Base-by-base conservation (phyloP, 2,797 vertebrate genomes). In the Furcifer pardalis region DNA sequence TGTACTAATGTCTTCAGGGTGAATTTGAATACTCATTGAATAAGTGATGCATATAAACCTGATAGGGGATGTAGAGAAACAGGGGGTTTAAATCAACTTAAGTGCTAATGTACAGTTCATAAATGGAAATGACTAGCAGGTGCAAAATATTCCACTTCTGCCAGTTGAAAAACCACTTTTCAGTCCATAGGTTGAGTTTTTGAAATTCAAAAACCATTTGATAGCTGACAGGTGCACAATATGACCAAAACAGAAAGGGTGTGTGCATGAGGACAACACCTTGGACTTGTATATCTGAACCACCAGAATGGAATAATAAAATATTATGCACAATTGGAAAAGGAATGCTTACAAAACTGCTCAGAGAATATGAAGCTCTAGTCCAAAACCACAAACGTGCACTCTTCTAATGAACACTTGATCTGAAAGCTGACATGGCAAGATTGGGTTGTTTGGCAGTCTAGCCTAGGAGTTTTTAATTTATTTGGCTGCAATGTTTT, bases 71-170 rank as follows among this genome's bases (percentile, higher is more conserved):
- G 19, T 66, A 35, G 84, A 21, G 59, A 65, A 35, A 65, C 62
- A 75, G 71, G 8, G 9, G 62, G 56, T 66, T 74, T 27, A 35
- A 80, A 85, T 85, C 77, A 85, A 56, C 35, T 15, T 17, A 68
- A 85, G 19, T 80, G 60, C 35, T 85, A 74, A 80, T 84, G 52
- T 59, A 56, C 3, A 13, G 59, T 74, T 65, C 35, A 56, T 63
- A 66, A 66, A 49, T 59, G 72, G 49, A 80, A 80, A 85, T 59
- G 77, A 66, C 72, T 66, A 74, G 46, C 60, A 84, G 59, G 59
- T 84, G 59, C 69, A 79, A 84, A 84, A 52, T 59, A 79, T n/a
- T 65, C 42, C 2, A 23, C 44, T 52, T 63, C 79, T 49, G 60
- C 35, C 37, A 35, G 30, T 56, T 79, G 37, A 80, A 23, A 6